Base-by-base conservation (phyloP, 2,888 invertebrate species). In the Andricus curvator region DNA sequence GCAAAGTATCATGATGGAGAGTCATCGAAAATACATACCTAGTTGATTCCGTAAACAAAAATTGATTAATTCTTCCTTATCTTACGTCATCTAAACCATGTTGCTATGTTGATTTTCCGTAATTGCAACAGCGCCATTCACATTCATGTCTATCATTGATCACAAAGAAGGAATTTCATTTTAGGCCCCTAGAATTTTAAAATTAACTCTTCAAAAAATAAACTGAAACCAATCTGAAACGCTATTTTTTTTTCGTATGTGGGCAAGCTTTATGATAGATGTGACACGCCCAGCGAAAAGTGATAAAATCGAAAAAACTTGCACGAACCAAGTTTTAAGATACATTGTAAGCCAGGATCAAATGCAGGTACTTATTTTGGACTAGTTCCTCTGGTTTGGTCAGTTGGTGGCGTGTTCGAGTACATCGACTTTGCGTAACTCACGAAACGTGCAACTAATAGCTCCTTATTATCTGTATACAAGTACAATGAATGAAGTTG, bases 391-490 rank as follows among this genome's bases (percentile, higher is more conserved):
- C 81, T 80, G 70, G 77, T 77, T 77, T 79, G 80, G 56, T 77
- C 76, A 80, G 70, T 74, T 84, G 85, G 82, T 89, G 85, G 87
- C 87, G 88, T 88, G 89, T 88, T 87, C 85, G 85, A 86, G 85
- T 86, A 82, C 84, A 87, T 87, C 86, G 85, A 33, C 81, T 84
- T 77, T 78, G 81, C 81, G 82, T 86, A 88, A 88, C 85, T 87
- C 85, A 85, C 80, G 80, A 85, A 86, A 88, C 88, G 88, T 88
- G 90, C 86, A 79, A 82, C 82, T 90, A 88, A 89, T 89, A 85
- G 84, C 85, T 89, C 86, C 86, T 88, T 88, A 89, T 90, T 89
- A 88, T 88, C 87, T 86, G 85, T 85, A 68, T 78, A 80, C 81
- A 70, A 78, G 85, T 81, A 85, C 15, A 48, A 84, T 84, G 87